A percentile compares a stretch with the other conserved stretches of the same genome.
phyloP scores from a whole-genome alignment of 2,888 invertebrate genomes.

The Tigriopus californicus region DNA sequence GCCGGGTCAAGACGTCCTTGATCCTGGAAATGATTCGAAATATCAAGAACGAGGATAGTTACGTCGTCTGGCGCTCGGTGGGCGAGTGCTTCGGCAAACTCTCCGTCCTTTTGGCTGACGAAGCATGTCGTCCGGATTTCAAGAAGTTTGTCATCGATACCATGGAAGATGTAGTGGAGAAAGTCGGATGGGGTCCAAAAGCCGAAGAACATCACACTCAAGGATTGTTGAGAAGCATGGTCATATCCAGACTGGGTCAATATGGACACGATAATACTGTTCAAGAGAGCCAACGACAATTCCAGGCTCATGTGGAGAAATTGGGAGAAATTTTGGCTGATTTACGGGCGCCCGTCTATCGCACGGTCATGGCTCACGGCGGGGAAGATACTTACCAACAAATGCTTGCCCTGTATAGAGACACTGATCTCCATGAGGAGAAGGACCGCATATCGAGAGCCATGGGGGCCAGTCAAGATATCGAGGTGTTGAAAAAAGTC shows the following conservation, averaged over 20 bases:
- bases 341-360: slow-evolving; percentile 64
- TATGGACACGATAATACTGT: background rate
- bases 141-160: slow-evolving; percentile 53
- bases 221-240: background rate
- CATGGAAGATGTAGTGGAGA: slow-evolving; percentile 47
- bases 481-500: slow-evolving; percentile 45
- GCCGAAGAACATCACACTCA: slow-evolving; percentile 45
- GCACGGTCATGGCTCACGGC: slow-evolving; percentile 53
- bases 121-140: slow-evolving; percentile 49
- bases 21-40: slow-evolving; percentile 63
- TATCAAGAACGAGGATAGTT: slow-evolving; percentile 65
- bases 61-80: slow-evolving; percentile 78
- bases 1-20: slow-evolving; percentile 48
- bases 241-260: background rate
- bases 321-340: slow-evolving; percentile 51
- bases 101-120: slow-evolving; percentile 47
- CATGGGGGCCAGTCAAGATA: slow-evolving; percentile 48
- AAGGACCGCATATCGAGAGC: slow-evolving; percentile 72
- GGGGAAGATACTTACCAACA: slow-evolving; percentile 49
- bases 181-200: slow-evolving; percentile 69
- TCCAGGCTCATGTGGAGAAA: slow-evolving; percentile 42
- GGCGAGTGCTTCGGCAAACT: slow-evolving; percentile 54
- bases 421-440: slow-evolving; percentile 76
- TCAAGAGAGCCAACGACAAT: slow-evolving; percentile 50
- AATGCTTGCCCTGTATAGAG: slow-evolving; percentile 55